A percentile compares a stretch with the other conserved stretches of the same genome.
Conservation (phyloP, 2,113 vertebrate species). For the Perca fluviatilis region DNA sequence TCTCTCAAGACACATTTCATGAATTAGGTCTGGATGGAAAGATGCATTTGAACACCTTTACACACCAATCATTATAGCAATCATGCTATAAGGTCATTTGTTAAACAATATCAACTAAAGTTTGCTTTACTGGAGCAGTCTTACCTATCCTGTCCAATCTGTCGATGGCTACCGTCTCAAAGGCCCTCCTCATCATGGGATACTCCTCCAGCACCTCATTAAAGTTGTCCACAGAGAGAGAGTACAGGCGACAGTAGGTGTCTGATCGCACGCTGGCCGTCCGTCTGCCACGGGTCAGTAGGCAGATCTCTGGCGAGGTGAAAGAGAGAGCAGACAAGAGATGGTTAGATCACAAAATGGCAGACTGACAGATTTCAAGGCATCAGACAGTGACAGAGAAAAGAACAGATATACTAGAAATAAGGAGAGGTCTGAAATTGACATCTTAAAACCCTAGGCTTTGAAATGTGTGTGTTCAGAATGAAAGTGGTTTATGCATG, state of each 20-base stretch:
- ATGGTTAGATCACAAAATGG: conserved; percentile 27
- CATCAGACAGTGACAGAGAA: background rate
- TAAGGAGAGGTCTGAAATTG: background rate
- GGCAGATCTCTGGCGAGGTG: conserved; percentile 90
- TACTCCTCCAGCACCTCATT: conserved; percentile 99
- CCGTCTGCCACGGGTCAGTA: conserved; percentile 94
- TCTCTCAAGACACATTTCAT: conserved; percentile 9
- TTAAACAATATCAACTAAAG: background rate
- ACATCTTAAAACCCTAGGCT: background rate
- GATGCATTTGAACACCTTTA: background rate
- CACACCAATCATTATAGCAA: background rate
- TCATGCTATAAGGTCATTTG: background rate
- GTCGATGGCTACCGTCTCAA: conserved; percentile 98
- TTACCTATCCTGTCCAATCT: conserved; percentile 96
- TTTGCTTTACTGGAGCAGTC: background rate
- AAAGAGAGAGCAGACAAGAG: background rate
- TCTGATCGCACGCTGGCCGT: conserved; percentile 95
- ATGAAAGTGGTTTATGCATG: background rate
- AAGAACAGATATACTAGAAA: background rate
- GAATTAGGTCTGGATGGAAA: conserved; percentile 5
- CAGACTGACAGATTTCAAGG: conserved; percentile 11
- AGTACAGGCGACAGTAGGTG: conserved; percentile 97
- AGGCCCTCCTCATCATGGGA: conserved; percentile 98
- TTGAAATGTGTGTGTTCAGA: conserved; percentile 16
- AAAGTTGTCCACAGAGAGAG: conserved; percentile 97